These are phyloP conservation scores for Girardia tigrina DNA, from an alignment of 2,888 invertebrate species.

Conservation along the genomic window DNA sequence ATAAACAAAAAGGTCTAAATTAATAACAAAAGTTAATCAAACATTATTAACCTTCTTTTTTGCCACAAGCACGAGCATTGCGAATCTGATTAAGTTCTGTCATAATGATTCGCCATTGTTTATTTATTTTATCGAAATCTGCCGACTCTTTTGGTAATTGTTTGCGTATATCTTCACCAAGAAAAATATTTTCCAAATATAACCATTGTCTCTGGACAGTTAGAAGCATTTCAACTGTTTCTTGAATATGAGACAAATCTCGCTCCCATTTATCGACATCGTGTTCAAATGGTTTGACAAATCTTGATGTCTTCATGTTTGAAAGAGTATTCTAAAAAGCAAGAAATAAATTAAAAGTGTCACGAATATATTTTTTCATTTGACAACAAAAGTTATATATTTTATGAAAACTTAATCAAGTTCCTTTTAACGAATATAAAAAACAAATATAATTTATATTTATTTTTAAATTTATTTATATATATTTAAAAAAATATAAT, in stretches of 20 bases:
- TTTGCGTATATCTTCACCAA: constrained; percentile 70
- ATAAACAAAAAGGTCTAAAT: too few relatives aligned
- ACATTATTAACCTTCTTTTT: constrained; percentile 47
- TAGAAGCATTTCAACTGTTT: constrained; percentile 66
- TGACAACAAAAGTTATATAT: too few relatives aligned
- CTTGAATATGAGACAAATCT: constrained; percentile 65
- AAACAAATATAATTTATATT: too few relatives aligned
- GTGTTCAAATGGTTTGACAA: constrained; percentile 68
- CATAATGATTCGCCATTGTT: constrained; percentile 61
- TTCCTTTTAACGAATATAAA: too few relatives aligned
- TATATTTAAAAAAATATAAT: too few relatives aligned
- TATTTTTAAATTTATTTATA: too few relatives aligned
- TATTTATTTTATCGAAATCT: constrained; percentile 63
- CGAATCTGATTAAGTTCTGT: constrained; percentile 46
- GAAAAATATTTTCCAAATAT: constrained; percentile 72
- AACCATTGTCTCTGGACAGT: constrained; percentile 70
- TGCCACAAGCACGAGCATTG: constrained; percentile 50
- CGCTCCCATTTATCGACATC: constrained; percentile 76
- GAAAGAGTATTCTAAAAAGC: constrained; percentile 63
- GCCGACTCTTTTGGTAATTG: constrained; percentile 61
- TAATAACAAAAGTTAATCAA: too few relatives aligned
- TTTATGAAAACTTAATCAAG: too few relatives aligned
- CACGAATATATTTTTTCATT: too few relatives aligned
- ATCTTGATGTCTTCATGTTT: constrained; percentile 69
- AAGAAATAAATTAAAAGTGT: too few relatives aligned